A percentile compares a stretch with the other conserved stretches of the same genome.
These are phyloP conservation scores for Lepus oiostolus DNA, from an alignment of 2,797 vertebrate genomes.

Conservation along the genomic window DNA sequence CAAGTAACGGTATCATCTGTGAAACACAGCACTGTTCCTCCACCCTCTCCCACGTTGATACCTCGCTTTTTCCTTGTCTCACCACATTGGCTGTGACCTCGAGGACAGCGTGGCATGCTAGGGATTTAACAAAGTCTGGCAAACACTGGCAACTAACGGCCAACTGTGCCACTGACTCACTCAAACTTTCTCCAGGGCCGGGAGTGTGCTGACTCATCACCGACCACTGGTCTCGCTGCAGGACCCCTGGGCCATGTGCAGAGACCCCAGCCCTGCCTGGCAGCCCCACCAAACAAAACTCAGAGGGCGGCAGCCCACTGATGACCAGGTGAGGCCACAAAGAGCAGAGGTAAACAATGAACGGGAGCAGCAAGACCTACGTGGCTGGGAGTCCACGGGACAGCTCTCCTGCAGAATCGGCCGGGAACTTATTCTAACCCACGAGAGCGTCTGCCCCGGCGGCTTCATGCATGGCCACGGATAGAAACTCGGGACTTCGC, in stretches of 20 bases:
- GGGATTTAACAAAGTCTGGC: neutral
- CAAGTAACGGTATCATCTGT: neutral
- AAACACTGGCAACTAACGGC: neutral
- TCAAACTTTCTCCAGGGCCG: neutral
- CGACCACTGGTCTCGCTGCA: neutral
- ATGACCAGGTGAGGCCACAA: neutral
- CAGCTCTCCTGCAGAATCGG: neutral
- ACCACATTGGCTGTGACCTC: neutral
- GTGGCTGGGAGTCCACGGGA: fast-evolving
- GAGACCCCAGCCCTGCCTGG: neutral
- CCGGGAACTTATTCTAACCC: neutral
- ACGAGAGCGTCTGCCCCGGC: neutral
- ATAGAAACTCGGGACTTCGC: neutral
- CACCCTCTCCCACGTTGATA: neutral
- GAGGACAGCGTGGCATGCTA: too few relatives aligned
- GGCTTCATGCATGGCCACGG: neutral
- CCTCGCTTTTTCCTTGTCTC: neutral
- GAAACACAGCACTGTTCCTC: neutral
- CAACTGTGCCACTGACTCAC: neutral
- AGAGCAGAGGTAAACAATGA: neutral
- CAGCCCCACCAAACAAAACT: too few relatives aligned
- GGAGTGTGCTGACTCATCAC: neutral
- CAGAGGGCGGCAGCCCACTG: too few relatives aligned
- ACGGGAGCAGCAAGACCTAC: neutral
- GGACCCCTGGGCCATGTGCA: neutral